These are phyloP conservation scores for Holothuria glaberrima DNA, from an alignment of 35 echinoderm and acorn worm species.

Conservation along the genomic window DNA sequence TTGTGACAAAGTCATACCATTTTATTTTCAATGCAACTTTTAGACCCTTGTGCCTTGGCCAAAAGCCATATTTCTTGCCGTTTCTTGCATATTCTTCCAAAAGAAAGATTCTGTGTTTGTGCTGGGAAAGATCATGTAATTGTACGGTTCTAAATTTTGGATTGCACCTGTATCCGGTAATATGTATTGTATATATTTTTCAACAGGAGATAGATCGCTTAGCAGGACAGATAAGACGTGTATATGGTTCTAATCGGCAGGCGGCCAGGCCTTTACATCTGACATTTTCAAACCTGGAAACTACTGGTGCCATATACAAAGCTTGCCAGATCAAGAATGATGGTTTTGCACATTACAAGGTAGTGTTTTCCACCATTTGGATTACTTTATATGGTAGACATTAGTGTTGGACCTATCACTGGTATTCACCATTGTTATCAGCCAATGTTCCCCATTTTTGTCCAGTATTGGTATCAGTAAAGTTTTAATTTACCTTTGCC, in stretches of 20 bases:
- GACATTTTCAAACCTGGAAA: conserved; percentile 43
- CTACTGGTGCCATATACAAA: conserved; percentile 11
- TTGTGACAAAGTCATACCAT: not conserved
- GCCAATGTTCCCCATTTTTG: no score
- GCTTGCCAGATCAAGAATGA: conserved; percentile 52
- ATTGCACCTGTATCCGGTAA: not conserved
- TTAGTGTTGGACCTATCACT: no score
- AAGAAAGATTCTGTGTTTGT: not conserved
- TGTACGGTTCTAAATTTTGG: not conserved
- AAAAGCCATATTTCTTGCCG: not conserved
- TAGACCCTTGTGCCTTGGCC: not conserved
- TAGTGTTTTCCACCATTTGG: not conserved
- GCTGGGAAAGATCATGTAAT: not conserved
- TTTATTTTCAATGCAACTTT: not conserved
- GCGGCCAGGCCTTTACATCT: conserved; percentile 61
- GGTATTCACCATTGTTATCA: no score
- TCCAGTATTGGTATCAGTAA: no score
- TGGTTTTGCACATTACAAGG: conserved; percentile 63
- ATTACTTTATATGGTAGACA: no score
- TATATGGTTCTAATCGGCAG: conserved; percentile 66
- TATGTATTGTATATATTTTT: not conserved
- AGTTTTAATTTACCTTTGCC: no score
- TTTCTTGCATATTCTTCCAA: not conserved
- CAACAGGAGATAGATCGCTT: conserved; percentile 56
- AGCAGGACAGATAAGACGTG: conserved; percentile 45